Evolutionary conservation across 2,888 invertebrate species (phyloP), one percentile per base, ranked within the genome.

Genomic region (Periphyllus acericola): DNA sequence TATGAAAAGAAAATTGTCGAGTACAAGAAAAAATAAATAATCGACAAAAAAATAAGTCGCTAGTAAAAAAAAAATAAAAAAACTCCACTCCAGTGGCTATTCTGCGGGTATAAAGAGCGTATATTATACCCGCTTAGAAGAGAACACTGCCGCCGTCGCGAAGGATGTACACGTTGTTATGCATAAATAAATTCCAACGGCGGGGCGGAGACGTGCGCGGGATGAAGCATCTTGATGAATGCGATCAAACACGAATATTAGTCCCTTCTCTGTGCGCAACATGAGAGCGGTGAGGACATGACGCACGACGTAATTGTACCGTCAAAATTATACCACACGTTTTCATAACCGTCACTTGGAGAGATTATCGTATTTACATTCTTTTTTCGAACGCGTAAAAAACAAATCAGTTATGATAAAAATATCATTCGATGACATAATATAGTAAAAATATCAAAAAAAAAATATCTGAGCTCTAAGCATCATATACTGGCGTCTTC

Each of bases 181-280:
- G 55, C 55, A 55, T n/a, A 19, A 21, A 32, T 55, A 55, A 32
- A 55, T 55, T 55, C 55, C 21, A 4, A n/a, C n/a, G n/a, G n/a
- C n/a, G n/a, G 21, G 11, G 40, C 40, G 11, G 25, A 78, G 3
- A 34, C 32, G 32, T 32, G 32, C 76, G 19, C 76, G 55, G 32
- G 11, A 32, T 4, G 34, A 78, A 34, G 25, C 55, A 32, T 55
- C 52, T 78, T 55, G 52, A 52, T 32, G 78, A 78, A 55, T 55
- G 52, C 52, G 55, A 78, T 78, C 52, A 55, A 78, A 78, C 46
- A 29, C 76, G 19, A 76, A 76, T 55, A 78, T 78, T 55, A 78
- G 32, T 0, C 21, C 55, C 19, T 55, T 29, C 2, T 55, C 52
- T 78, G 32, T 25, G 32, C 46, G 76, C 76, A 21, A 52, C 46